Evolutionary conservation across 1,140 invertebrate species (phyloP).

Genomic region (Berghia stephanieae): DNA sequence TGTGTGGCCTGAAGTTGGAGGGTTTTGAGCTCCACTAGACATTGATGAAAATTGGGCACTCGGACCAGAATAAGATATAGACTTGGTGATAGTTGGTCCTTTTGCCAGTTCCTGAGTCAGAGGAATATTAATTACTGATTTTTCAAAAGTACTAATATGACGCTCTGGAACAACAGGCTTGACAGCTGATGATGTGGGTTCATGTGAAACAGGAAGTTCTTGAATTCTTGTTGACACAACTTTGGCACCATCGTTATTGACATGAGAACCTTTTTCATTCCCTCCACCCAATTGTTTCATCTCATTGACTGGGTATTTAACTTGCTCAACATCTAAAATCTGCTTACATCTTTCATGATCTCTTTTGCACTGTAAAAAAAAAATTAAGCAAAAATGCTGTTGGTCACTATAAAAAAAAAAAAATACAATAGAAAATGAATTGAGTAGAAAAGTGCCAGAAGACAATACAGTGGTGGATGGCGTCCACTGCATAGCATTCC

Average conservation of each 20-base stretch:
- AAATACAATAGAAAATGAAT: not conserved
- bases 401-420: not conserved
- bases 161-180: not conserved
- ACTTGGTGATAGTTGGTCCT: constrained; percentile 11
- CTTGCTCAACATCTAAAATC: constrained; percentile 13
- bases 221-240: not conserved
- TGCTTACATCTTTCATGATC: constrained; percentile 24
- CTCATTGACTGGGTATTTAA: not conserved
- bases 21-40: not conserved
- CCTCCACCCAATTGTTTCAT: not conserved
- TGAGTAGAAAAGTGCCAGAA: no score
- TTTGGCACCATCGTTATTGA: not conserved
- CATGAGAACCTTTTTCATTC: no score
- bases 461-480: no score
- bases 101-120: not conserved
- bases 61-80: constrained; percentile 19
- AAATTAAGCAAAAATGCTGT: not conserved
- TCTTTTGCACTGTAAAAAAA: constrained; percentile 21
- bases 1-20: constrained; percentile 14
- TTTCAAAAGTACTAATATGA: constrained; percentile 26
- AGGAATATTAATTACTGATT: not conserved
- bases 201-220: constrained; percentile 6
- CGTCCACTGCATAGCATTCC: no score
- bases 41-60: not conserved
- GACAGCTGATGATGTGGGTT: not conserved